A percentile compares a stretch with the other conserved stretches of the same genome.
Evolutionary conservation across 2,113 vertebrate genomes (phyloP).

Genomic region (Silurus asotus): DNA sequence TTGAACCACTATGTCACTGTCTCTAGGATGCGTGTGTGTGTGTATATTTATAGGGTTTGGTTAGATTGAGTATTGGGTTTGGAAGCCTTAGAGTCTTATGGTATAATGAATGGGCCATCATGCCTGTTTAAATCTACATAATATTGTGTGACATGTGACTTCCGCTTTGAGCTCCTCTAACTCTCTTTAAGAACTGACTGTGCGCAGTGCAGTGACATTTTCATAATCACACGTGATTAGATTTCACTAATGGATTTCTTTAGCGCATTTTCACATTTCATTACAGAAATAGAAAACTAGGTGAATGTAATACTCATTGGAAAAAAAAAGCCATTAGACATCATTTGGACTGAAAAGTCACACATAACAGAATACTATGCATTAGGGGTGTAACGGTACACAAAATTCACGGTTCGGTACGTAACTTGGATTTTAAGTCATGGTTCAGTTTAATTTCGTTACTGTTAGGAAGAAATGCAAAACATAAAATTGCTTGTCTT

Average conservation of each 20-base stretch:
- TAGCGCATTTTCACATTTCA: background rate
- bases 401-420: too few relatives aligned
- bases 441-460: too few relatives aligned
- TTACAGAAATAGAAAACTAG: background rate
- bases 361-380: background rate
- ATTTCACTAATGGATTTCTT: background rate
- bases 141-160: slow-evolving; percentile 6
- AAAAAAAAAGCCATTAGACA: background rate
- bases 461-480: too few relatives aligned
- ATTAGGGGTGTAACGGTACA: too few relatives aligned
- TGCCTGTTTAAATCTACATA: slow-evolving; percentile 5
- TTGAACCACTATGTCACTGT: background rate
- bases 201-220: background rate
- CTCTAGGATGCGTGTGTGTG: background rate
- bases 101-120: background rate
- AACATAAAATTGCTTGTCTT: too few relatives aligned
- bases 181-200: background rate
- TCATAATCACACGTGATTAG: background rate
- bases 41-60: background rate
- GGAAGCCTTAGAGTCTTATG: background rate
- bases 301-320: background rate
- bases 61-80: background rate
- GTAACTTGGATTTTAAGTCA: too few relatives aligned
- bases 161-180: background rate
- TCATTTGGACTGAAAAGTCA: background rate